Evolutionary conservation across 1,140 invertebrate species (phyloP).

Genomic region (Nylanderia fulva): DNA sequence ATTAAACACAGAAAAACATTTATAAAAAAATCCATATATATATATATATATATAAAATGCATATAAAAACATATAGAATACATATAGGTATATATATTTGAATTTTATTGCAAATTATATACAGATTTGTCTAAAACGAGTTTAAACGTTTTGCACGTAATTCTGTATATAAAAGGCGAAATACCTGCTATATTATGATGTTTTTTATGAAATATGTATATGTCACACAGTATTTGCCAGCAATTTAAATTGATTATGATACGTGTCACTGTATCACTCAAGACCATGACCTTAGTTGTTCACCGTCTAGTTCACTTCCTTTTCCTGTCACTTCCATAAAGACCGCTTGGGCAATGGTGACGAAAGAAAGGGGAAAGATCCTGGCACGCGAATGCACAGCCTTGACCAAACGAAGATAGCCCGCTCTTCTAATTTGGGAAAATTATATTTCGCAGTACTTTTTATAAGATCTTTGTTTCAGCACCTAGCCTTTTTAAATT

Average conservation of each 20-base stretch:
- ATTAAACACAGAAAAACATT: not conserved
- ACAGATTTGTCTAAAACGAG: too few species aligned
- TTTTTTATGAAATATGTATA: not conserved
- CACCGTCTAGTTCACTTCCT: constrained; percentile 74
- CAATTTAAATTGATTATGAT: not conserved
- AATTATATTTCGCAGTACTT: not conserved
- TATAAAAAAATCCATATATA: too few species aligned
- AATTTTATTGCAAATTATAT: too few species aligned
- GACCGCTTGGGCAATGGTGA: constrained; percentile 59
- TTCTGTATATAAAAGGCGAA: not conserved
- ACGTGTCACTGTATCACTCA: constrained; percentile 57
- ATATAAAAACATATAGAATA: too few species aligned
- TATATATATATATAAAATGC: too few species aligned
- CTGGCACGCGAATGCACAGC: constrained; percentile 32
- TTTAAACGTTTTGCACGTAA: not conserved
- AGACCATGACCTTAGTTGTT: constrained; percentile 67
- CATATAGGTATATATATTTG: too few species aligned
- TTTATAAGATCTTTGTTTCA: not conserved
- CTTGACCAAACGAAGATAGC: constrained; percentile 18
- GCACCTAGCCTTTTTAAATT: not conserved
- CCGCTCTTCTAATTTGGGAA: not conserved
- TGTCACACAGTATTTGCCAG: not conserved
- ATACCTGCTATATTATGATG: not conserved
- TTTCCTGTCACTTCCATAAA: constrained; percentile 70
- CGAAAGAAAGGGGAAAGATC: constrained; percentile 66